A percentile compares a stretch with the other conserved stretches of the same genome.
Conservation (phyloP, 2,797 vertebrate species). For the Chelmon rostratus region DNA sequence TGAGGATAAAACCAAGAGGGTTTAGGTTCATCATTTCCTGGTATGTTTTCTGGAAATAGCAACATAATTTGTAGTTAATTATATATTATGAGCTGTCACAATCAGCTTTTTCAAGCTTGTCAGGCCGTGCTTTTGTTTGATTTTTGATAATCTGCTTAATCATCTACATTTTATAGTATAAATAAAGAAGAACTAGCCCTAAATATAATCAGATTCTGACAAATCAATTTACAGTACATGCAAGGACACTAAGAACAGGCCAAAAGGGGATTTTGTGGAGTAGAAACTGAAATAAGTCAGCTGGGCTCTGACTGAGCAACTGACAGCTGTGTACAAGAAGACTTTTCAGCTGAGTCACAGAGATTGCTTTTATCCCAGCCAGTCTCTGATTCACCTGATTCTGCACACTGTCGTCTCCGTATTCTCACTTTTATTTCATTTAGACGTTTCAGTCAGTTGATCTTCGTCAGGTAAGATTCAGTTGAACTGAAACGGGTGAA, state of each 20-base stretch:
- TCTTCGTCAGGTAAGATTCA: not conserved
- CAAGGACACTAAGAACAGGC: not conserved
- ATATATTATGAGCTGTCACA: not conserved
- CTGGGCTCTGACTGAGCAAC: not conserved
- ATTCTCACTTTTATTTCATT: not conserved
- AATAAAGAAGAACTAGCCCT: not conserved
- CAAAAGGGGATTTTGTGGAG: not conserved
- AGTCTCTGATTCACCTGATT: not conserved
- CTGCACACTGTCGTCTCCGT: too few species aligned
- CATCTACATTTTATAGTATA: not conserved
- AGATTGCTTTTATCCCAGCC: not conserved
- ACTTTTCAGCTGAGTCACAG: not conserved
- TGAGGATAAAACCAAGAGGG: conserved; percentile 58
- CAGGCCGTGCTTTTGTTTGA: too few species aligned
- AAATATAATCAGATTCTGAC: not conserved
- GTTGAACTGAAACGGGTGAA: not conserved
- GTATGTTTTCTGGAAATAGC: not conserved
- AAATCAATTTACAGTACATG: not conserved
- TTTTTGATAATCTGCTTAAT: not conserved
- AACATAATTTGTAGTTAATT: not conserved
- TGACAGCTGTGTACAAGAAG: not conserved
- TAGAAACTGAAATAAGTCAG: not conserved
- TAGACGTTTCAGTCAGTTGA: not conserved
- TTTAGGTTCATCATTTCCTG: not conserved
- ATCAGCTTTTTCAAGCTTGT: not conserved